Percentiles rank a stretch among this genome's conserved stretches.
These are phyloP conservation scores for Nipponacmea schrenckii DNA, from an alignment of 2,888 invertebrate genomes.

Conservation along the genomic window DNA sequence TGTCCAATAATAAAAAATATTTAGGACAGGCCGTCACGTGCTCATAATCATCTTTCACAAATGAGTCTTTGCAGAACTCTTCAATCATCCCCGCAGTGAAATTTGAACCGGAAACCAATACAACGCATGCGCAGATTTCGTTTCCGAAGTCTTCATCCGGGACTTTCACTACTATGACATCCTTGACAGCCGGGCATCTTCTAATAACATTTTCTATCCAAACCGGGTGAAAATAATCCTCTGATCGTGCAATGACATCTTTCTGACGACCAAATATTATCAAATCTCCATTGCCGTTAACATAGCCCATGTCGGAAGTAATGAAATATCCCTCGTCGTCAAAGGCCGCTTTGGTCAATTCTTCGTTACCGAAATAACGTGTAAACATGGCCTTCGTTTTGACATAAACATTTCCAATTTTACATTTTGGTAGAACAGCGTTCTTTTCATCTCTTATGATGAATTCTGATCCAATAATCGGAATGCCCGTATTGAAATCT, in stretches of 20 bases:
- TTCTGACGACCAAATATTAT: conserved; percentile 10
- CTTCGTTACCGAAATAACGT: conserved; percentile 7
- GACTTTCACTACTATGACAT: conserved; percentile 15
- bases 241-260: conserved; percentile 15
- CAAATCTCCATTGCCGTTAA: conserved; percentile 11
- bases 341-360: conserved; percentile 10
- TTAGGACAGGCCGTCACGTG: too few relatives aligned
- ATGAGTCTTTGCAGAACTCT: too few relatives aligned
- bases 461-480: background rate
- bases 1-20: too few relatives aligned
- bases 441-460: background rate
- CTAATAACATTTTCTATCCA: conserved; percentile 13
- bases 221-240: conserved; percentile 16
- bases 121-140: conserved; percentile 22
- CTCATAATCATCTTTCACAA: too few relatives aligned
- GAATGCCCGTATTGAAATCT: conserved; percentile 13
- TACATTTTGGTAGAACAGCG: too few relatives aligned
- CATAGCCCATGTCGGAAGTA: conserved; percentile 13
- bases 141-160: conserved; percentile 12
- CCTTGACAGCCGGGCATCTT: conserved; percentile 10
- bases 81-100: background rate
- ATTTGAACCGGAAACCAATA: background rate
- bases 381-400: background rate
- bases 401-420: background rate
- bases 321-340: conserved; percentile 15